A percentile compares a stretch with the other conserved stretches of the same genome.
phyloP scores from a whole-genome alignment of 2,888 invertebrate genomes.

The Tillus elongatus region DNA sequence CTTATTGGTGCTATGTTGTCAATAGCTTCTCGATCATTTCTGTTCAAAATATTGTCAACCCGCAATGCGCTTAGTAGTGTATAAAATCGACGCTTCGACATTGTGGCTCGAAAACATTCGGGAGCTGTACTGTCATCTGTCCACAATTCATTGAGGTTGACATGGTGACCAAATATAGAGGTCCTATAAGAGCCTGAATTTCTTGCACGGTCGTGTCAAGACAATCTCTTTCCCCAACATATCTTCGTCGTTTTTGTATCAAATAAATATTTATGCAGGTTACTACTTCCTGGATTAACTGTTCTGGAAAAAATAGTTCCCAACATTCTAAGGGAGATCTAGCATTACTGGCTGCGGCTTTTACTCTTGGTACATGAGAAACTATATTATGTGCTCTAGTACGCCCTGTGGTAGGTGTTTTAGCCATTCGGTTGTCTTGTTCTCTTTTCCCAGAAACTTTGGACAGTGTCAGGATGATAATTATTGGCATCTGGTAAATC shows the following conservation, averaged over 20 bases:
- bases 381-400: neutral
- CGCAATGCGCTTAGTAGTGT: constrained; percentile 19
- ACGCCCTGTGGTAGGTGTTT: constrained; percentile 3
- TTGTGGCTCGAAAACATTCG: constrained; percentile 21
- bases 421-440: constrained; percentile 4
- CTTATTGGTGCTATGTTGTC: constrained; percentile 24
- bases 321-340: constrained; percentile 3
- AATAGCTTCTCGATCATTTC: constrained; percentile 14
- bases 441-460: constrained; percentile 2
- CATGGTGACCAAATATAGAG: constrained; percentile 23
- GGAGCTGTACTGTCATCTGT: constrained; percentile 17
- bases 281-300: constrained; percentile 21
- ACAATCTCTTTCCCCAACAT: constrained; percentile 17
- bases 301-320: constrained; percentile 10
- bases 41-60: constrained; percentile 20
- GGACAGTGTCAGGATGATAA: neutral
- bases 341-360: constrained; percentile 2
- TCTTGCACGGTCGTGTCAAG: constrained; percentile 18
- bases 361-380: constrained; percentile 2
- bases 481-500: constrained; percentile 1
- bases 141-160: constrained; percentile 23
- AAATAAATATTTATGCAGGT: constrained; percentile 23
- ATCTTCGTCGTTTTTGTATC: constrained; percentile 14
- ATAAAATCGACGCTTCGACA: constrained; percentile 23
- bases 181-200: constrained; percentile 25